phyloP scores from a whole-genome alignment of 2,797 vertebrate genomes.

The Emydoidea blandingii region DNA sequence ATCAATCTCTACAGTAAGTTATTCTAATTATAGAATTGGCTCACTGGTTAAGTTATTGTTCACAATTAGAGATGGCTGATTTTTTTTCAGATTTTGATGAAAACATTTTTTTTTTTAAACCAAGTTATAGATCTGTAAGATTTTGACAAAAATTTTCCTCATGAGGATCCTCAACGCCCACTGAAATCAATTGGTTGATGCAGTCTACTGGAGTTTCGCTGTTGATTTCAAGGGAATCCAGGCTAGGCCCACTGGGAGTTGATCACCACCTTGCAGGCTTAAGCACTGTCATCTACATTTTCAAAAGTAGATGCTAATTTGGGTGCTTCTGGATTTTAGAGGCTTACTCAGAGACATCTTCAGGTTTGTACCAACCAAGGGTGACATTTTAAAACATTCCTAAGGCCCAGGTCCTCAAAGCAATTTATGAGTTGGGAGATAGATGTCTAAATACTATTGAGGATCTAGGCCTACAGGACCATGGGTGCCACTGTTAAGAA shows the following conservation, averaged over 20 bases:
- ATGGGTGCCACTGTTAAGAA: neutral
- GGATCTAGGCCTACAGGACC: neutral
- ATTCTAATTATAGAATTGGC: neutral
- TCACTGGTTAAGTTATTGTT: neutral
- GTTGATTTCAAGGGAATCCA: neutral
- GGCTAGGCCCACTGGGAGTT: neutral
- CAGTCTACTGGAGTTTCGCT: neutral
- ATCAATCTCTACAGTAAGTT: neutral
- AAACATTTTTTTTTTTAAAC: neutral
- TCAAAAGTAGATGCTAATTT: neutral
- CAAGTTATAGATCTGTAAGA: rapidly evolving
- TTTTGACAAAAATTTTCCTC: neutral
- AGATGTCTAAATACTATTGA: neutral
- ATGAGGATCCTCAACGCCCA: neutral
- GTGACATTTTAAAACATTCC: neutral
- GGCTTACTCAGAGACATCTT: neutral
- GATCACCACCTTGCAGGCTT: neutral
- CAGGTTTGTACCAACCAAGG: neutral
- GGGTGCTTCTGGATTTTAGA: neutral
- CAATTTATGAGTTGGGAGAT: neutral
- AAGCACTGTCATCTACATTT: neutral
- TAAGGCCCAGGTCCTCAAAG: neutral
- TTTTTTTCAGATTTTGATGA: neutral
- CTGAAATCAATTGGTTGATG: neutral
- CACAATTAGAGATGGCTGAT: neutral